Evolutionary conservation across 2,888 invertebrate species (phyloP), one percentile per base, ranked within the genome.

Genomic region (Pristionchus japonicus): DNA sequence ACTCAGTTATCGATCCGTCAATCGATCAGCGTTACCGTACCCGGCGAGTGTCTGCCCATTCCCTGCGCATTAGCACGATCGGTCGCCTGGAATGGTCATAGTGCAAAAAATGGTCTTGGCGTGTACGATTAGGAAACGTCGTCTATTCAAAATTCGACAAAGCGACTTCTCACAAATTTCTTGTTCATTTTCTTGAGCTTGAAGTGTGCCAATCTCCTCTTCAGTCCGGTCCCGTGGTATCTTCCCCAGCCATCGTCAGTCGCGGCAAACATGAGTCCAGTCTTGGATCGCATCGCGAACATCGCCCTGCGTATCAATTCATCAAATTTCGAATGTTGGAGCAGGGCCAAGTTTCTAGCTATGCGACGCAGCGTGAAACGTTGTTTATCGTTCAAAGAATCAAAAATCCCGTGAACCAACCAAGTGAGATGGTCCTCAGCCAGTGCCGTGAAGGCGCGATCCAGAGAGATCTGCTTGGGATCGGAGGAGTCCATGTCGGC

Each of bases 211-310:
- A 86, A 34, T 31, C 23, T 20, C 23, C 70, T 27, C 86, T 86
- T 86, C 34, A 47, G 17, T 7, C 86, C 86, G 3, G 86, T 86
- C 11, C 86, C 86, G 70, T 64, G 70, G n/a, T 86, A 86, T 20
- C 86, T 43, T 13, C 67, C 67, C 31, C 43, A 86, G n/a, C 17
- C 20, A 34, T 70, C 70, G 47, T 85, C 85, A 11, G 85, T 27
- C 6, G 27, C 11, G 3, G 64, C 13, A 37, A 85, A 85, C 0
- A 64, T 64, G 61, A 85, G 40, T 40, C 27, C 64, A 7, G 13
- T 52, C 52, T 82, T 82, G n/a, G n/a, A 15, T 9, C 77, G 77
- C 9, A 77, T 7, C 7, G 77, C 43, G 9, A 23, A 23, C n/a
- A 43, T n/a, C 9, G 27, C 17, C 77, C 77, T 77, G 47, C n/a